Evolutionary conservation across 2,888 invertebrate species (phyloP).

Genomic region (Metellina segmentata): DNA sequence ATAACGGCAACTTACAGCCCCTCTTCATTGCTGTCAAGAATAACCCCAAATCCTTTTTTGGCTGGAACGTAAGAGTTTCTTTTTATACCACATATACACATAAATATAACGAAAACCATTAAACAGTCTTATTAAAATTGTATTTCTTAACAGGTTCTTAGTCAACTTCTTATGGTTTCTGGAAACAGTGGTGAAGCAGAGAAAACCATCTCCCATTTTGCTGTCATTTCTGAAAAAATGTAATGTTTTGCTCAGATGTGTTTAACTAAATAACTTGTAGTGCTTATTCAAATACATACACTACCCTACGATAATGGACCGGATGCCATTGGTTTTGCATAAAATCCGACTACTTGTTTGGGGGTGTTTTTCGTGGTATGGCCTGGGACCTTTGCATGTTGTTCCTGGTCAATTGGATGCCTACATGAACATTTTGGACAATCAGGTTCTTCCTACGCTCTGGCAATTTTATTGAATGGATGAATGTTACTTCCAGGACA

Average conservation of each 20-base stretch:
- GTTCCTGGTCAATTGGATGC: too few species aligned
- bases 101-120: not conserved
- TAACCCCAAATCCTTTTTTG: slow-evolving; percentile 65
- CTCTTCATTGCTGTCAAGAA: slow-evolving; percentile 64
- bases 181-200: slow-evolving; percentile 64
- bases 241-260: slow-evolving; percentile 3
- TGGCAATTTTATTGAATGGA: too few species aligned
- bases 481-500: too few species aligned
- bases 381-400: too few species aligned
- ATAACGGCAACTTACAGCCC: slow-evolving; percentile 55
- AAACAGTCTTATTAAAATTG: not conserved
- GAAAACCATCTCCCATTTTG: slow-evolving; percentile 62
- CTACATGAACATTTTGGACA: too few species aligned
- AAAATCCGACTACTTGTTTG: too few species aligned
- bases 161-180: slow-evolving; percentile 54
- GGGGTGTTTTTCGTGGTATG: too few species aligned
- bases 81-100: not conserved
- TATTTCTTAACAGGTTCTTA: slow-evolving; percentile 34
- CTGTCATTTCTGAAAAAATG: slow-evolving; percentile 58
- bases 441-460: too few species aligned
- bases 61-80: slow-evolving; percentile 58
- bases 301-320: too few species aligned
- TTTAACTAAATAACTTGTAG: too few species aligned
- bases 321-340: too few species aligned
- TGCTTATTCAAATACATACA: too few species aligned